Evolutionary conservation across 1,140 invertebrate species (phyloP), one percentile per base, ranked within the genome.

Genomic region (Hylaeus volcanicus): DNA sequence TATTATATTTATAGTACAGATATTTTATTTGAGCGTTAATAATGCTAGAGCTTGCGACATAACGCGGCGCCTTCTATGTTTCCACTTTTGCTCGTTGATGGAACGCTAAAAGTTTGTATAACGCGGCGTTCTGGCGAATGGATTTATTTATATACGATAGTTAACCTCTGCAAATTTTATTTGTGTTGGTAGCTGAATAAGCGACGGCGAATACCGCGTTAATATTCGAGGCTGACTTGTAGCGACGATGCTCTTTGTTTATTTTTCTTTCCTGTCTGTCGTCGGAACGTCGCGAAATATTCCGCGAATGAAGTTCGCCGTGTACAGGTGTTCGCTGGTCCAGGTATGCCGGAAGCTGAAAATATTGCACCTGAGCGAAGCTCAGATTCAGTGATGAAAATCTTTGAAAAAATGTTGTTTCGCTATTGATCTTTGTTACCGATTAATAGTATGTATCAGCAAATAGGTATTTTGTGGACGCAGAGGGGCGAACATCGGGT

Each of bases 1-100:
- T 88, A 85, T 85, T 86, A 86, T 83, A 58, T 85, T 86, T 80
- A 83, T 58, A 79, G 87, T 87, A 83, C 84, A 88, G 75, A 91
- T 89, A 90, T 91, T 91, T 90, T 90, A 91, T 90, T 89, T 84
- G 85, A 90, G 73, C 82, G 88, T 88, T 89, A 74, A 1, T 26
- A 89, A 78, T 69, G 73, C 14, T 69, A 71, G 15, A 80, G 51
- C 58, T 56, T 78, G 66, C 72, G 68, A 69, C 56, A 55, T 12
- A 55, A 82, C 39, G 69, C 56, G 70, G 51, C 65, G 68, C 82
- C 69, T 83, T 74, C 73, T 72, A 51, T 48, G 61, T 83, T 86
- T 84, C 76, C 75, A 81, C 61, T 74, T 74, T 76, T 58, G 39
- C 53, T 41, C 58, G 48, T 45, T 15, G 37, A 72, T 6, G 39